Evolutionary conservation across 2,888 invertebrate genomes (phyloP).

Genomic region (Mythimna ferrago): DNA sequence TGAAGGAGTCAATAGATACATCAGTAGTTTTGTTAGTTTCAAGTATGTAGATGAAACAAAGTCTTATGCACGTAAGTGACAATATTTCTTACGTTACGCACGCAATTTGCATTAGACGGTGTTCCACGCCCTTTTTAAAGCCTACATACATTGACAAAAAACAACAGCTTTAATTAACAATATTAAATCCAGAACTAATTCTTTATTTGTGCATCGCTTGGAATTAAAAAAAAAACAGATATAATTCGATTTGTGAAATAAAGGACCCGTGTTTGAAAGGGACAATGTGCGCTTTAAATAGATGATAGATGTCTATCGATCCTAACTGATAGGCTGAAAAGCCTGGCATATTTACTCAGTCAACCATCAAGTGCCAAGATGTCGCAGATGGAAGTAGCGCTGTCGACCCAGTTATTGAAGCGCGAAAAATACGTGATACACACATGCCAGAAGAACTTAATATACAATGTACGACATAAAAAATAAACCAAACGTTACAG

Average conservation of each 20-base stretch:
- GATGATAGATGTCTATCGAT: slow-evolving; percentile 4
- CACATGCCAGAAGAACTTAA: slow-evolving; percentile 14
- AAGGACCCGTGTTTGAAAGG: slow-evolving; percentile 12
- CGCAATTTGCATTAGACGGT: not conserved
- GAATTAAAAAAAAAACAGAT: not conserved
- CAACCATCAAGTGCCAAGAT: slow-evolving; percentile 47
- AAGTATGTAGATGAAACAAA: slow-evolving; percentile 11
- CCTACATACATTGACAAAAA: not conserved
- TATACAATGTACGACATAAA: slow-evolving; percentile 1
- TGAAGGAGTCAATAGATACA: slow-evolving; percentile 20
- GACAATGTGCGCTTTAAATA: slow-evolving; percentile 1
- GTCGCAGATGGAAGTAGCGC: slow-evolving; percentile 42
- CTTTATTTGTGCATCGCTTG: not conserved
- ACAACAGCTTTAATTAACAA: not conserved
- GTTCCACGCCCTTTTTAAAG: not conserved
- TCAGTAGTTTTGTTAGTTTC: slow-evolving; percentile 3
- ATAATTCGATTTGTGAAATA: not conserved
- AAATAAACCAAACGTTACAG: not conserved
- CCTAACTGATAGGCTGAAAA: slow-evolving; percentile 23
- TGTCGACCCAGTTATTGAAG: slow-evolving; percentile 50
- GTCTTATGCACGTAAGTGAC: not conserved
- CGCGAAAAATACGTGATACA: slow-evolving; percentile 40
- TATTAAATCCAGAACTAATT: not conserved
- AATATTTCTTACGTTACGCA: not conserved
- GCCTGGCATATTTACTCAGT: slow-evolving; percentile 33